Base-by-base conservation (phyloP, 2,797 vertebrate genomes). In the Hirundo rustica region DNA sequence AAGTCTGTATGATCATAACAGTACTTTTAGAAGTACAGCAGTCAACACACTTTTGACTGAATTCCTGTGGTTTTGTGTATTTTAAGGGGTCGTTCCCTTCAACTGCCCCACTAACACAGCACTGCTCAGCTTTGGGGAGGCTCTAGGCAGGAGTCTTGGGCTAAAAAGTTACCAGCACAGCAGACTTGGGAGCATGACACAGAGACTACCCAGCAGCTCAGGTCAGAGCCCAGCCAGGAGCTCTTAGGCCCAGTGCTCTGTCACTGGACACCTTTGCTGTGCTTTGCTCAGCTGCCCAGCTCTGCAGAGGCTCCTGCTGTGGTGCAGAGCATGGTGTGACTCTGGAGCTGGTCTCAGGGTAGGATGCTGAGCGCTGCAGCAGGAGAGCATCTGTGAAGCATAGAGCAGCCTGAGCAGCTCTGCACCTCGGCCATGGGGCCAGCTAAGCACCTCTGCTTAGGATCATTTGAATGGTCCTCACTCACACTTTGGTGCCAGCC, bases 221-320 rank as follows among this genome's bases (percentile, higher is more conserved):
- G 48, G 11, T 67, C 62, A 55, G 54, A 47, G 15, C 50, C 29
- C 19, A 58, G n/a, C 8, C 60, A 58, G 76, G 34, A 80, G 23
- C 20, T 36, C 20, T 23, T n/a, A 40, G 0, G 0, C 7, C 7
- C 13, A 7, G 54, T 32, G 27, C 40, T n/a, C 32, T 29, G 29
- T 29, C 22, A 45, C 20, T 13, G 30, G 15, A 34, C 18, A 25
- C 1, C 10, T 77, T 47, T 18, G 13, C 45, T 13, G 20, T 6
- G 16, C 76, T 72, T 67, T 72, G 18, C 55, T 84, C 18, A 30
- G 15, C 58, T 55, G 21, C 19, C 26, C 16, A 18, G 53, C 44
- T 34, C 62, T 67, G 53, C 16, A 21, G 10, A 50, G 32, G 20
- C 14, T 70, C 16, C 10, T 16, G 21, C 48, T 34, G 32, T 13